Percentiles rank a stretch among this genome's conserved stretches.
phyloP scores from a whole-genome alignment of 2,888 invertebrate genomes.

The Drosophila paracracens region DNA sequence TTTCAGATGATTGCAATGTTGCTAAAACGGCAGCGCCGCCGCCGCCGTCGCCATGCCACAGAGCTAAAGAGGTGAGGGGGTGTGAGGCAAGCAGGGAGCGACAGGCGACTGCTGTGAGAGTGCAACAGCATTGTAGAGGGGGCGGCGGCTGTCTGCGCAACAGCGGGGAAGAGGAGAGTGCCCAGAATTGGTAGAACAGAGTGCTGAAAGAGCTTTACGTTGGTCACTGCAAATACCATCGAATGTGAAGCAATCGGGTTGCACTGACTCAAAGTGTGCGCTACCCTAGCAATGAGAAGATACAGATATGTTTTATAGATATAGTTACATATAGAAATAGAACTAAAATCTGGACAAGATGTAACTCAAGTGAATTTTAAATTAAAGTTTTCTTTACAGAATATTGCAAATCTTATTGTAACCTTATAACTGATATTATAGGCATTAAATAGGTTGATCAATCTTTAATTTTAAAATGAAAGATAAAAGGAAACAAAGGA shows the following conservation, averaged over 20 bases:
- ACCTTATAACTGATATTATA: background rate
- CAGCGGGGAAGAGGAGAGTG: background rate
- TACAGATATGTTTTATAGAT: background rate
- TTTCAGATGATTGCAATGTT: slow-evolving; percentile 81
- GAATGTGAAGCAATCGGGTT: slow-evolving; percentile 26
- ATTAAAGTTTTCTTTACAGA: background rate
- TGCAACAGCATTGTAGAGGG: slow-evolving; percentile 41
- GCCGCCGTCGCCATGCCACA: slow-evolving; percentile 46
- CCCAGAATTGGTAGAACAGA: slow-evolving; percentile 23
- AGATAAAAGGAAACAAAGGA: background rate
- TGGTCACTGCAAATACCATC: slow-evolving; percentile 38
- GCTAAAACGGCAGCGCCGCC: slow-evolving; percentile 80
- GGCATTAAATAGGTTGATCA: background rate
- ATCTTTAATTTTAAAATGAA: background rate
- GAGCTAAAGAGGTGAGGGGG: background rate
- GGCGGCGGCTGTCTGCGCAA: slow-evolving; percentile 28
- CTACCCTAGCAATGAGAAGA: slow-evolving; percentile 10
- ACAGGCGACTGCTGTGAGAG: slow-evolving; percentile 61
- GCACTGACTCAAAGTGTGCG: slow-evolving; percentile 15
- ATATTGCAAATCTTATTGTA: background rate
- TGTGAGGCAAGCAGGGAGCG: slow-evolving; percentile 8
- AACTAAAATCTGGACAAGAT: background rate
- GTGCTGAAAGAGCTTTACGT: slow-evolving; percentile 56
- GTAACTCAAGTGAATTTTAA: no score
- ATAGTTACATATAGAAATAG: background rate